These are phyloP conservation scores for Odobenus rosmarus DNA, from an alignment of 2,113 vertebrate genomes.

Conservation along the genomic window DNA sequence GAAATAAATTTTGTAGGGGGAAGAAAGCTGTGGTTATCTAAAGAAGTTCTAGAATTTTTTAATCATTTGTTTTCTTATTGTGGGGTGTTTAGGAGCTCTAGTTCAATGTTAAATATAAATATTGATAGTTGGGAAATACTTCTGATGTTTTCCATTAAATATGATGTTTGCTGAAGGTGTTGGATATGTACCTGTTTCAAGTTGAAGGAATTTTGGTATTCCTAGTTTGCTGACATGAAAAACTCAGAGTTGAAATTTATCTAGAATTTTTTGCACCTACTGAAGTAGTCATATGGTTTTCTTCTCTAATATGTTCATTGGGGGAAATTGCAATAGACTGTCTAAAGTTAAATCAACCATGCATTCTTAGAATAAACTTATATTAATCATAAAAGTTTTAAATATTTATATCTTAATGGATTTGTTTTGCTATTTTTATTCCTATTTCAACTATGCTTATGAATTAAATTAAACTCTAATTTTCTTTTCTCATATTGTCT, in stretches of 20 bases:
- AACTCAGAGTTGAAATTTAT: slow-evolving; percentile 40
- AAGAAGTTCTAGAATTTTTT: background rate
- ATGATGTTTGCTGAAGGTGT: background rate
- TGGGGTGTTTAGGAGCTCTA: background rate
- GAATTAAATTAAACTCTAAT: slow-evolving; percentile 42
- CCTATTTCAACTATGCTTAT: slow-evolving; percentile 57
- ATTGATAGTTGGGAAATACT: background rate
- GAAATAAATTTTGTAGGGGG: background rate
- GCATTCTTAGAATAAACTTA: slow-evolving; percentile 56
- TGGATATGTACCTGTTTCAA: background rate
- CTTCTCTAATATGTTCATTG: slow-evolving; percentile 28
- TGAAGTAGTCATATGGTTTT: background rate
- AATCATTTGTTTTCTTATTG: slow-evolving; percentile 19
- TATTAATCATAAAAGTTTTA: slow-evolving; percentile 57
- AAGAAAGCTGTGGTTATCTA: background rate
- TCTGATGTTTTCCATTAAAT: background rate
- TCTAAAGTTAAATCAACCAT: slow-evolving; percentile 60
- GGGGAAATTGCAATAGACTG: background rate
- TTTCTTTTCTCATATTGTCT: background rate
- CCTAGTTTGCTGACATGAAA: background rate
- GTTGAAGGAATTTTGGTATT: background rate
- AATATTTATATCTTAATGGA: slow-evolving; percentile 64
- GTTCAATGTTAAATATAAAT: background rate
- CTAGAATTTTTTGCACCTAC: background rate
- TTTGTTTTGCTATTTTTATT: slow-evolving; percentile 70